Evolutionary conservation across 2,888 invertebrate species (phyloP), one percentile per base, ranked within the genome.

Genomic region (Slavum lentiscoides): DNA sequence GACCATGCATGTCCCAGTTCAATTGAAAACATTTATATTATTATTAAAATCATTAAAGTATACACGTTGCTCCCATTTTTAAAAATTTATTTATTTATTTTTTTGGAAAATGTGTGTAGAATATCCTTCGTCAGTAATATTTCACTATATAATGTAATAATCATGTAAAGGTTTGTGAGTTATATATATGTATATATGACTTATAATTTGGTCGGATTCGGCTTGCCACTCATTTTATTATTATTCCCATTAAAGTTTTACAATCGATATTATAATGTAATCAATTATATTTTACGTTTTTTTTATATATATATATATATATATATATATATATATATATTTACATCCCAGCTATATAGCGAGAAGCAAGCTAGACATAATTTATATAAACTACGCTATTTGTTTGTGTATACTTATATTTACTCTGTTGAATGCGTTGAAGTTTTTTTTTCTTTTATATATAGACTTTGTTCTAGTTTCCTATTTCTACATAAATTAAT

Each of bases 401-500:
- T 80, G 43, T 80, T 80, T 72, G 55, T 80, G 70, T 80, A 72
- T 80, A 70, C 80, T 64, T 77, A 70, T 70, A 70, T 72, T 80
- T 80, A 80, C 70, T 80, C 80, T 80, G 80, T 80, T 72, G 17
- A 62, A 72, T 62, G 80, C 64, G 69, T 80, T 80, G 7, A 62
- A 72, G 39, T 69, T 61, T 23, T 80, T 23, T 80, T 70, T 69
- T 43, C 23, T 70, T 67, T 64, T 72, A 64, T 80, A 64, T 80
- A 72, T 80, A 80, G 70, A 80, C 64, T 64, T 70, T 80, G 80
- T 80, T 80, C 64, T 80, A 80, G 80, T 64, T 80, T 80, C 80
- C 64, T 80, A 70, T 70, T 72, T 80, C 70, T 80, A 80, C 64
- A 64, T 70, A 72, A 67, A 67, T 75, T 62, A 64, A 55, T 64